Conservation (phyloP, 2,113 vertebrate genomes). For the Morone chrysops region DNA sequence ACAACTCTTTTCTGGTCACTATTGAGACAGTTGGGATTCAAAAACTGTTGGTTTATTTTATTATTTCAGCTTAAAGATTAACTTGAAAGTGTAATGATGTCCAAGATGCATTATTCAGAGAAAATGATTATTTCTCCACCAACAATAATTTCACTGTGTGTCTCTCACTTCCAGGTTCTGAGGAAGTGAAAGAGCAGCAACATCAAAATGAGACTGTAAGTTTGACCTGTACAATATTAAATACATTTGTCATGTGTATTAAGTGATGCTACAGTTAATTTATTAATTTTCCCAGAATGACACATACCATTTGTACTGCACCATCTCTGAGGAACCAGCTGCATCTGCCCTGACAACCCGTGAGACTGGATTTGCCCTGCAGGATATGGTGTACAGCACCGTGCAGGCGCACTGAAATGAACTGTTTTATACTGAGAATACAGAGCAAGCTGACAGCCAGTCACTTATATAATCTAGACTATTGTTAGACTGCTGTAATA, state of each 20-base stretch:
- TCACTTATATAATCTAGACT: no score
- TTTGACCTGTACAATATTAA: neutral
- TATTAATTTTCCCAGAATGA: constrained; percentile 13
- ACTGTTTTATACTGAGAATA: neutral
- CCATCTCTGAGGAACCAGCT: constrained; percentile 30
- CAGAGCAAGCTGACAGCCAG: no score
- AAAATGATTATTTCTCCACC: no score
- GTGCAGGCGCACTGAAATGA: constrained; percentile 23
- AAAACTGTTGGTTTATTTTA: no score
- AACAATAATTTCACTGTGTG: neutral
- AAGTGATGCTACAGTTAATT: neutral
- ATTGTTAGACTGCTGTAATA: no score
- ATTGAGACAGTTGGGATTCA: no score
- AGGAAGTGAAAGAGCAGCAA: neutral
- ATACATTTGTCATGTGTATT: neutral
- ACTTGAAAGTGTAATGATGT: no score
- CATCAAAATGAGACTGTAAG: constrained; percentile 1
- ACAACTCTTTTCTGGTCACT: no score
- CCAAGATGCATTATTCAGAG: no score
- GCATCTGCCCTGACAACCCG: neutral
- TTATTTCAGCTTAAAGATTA: no score
- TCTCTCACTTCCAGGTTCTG: neutral
- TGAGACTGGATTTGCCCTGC: neutral
- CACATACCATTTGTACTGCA: constrained; percentile 32
- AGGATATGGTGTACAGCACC: constrained; percentile 14